Base-by-base conservation (phyloP, 2,888 invertebrate genomes). In the Cryptocephalus primarius region DNA sequence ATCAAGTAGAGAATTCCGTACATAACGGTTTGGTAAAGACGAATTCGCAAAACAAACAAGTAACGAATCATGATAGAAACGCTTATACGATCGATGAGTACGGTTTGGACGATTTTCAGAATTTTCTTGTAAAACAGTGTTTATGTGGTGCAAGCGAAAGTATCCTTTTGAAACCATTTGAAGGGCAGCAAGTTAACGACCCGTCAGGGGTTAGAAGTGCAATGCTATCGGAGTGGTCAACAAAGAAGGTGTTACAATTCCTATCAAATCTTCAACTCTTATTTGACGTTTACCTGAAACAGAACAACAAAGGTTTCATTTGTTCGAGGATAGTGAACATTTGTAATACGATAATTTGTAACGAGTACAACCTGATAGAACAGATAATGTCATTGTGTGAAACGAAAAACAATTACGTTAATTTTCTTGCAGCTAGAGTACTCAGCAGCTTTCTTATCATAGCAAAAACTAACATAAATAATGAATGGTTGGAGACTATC, bases 201-300 rank as follows among this genome's bases (percentile, higher is more conserved):
- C 56, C 61, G 46, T 72, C 73, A 54, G 76, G 75, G 2, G 70
- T 69, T 38, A 68, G 77, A 36, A 72, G 73, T 13, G 73, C 75
- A 1, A 72, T 75, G 49, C 61, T 81, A 45, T 71, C 75, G 45
- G 75, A 80, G 64, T 83, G 82, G 80, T 77, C 80, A 36, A 74
- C 76, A n/a, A 77, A 79, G 53, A 77, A 80, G 60, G 74, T 85
- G 6, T 67, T 91, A 39, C 82, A 88, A 59, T 88, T 88, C 63
- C 73, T 91, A 51, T 89, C 89, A 49, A 87, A 86, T 54, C 76
- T 90, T 60, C 89, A 91, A 62, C 72, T 90, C 10, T 73, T 90
- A 54, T 88, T 88, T 62, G 88, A 89, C 66, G 79, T 89, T 43
- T 88, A 89, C 63, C 74, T 88, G 44, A 88, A 88, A 65, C 90